A percentile compares a stretch with the other conserved stretches of the same genome.
Conservation (phyloP, 2,797 vertebrate genomes). For the Lepilemur septentrionalis region DNA sequence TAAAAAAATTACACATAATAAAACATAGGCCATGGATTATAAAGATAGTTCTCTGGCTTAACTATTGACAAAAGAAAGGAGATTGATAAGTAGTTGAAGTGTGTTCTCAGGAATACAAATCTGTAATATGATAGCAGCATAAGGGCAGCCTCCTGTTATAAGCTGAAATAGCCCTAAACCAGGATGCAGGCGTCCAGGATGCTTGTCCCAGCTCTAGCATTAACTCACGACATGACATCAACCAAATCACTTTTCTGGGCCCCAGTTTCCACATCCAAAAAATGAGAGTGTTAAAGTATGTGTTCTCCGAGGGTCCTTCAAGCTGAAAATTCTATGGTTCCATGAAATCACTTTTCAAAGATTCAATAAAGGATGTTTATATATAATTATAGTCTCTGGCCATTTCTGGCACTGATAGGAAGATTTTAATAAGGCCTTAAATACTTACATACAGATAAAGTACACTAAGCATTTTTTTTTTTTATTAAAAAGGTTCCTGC, state of each 20-base stretch:
- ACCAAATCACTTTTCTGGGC: slow-evolving; percentile 57
- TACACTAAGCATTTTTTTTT: neutral
- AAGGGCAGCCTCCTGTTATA: neutral
- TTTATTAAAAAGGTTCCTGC: neutral
- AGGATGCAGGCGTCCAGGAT: neutral
- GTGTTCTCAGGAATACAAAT: slow-evolving; percentile 10
- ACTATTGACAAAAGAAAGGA: neutral
- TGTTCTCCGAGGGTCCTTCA: slow-evolving; percentile 49
- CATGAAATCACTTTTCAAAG: slow-evolving; percentile 66
- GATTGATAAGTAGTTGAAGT: neutral
- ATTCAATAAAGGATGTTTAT: slow-evolving; percentile 63
- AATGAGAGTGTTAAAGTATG: slow-evolving; percentile 42
- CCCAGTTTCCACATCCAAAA: slow-evolving; percentile 39
- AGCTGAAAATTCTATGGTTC: slow-evolving; percentile 54
- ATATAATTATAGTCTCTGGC: slow-evolving; percentile 53
- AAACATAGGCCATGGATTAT: neutral
- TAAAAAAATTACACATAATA: neutral
- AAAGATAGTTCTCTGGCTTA: slow-evolving; percentile 25
- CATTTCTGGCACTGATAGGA: slow-evolving; percentile 48
- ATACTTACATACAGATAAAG: neutral
- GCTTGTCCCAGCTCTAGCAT: neutral
- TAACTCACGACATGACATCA: slow-evolving; percentile 53
- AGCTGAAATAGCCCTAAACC: neutral
- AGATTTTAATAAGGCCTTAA: slow-evolving; percentile 50
- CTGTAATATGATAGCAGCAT: neutral